phyloP scores from a whole-genome alignment of 2,888 invertebrate genomes.

The Apoderus coryli region DNA sequence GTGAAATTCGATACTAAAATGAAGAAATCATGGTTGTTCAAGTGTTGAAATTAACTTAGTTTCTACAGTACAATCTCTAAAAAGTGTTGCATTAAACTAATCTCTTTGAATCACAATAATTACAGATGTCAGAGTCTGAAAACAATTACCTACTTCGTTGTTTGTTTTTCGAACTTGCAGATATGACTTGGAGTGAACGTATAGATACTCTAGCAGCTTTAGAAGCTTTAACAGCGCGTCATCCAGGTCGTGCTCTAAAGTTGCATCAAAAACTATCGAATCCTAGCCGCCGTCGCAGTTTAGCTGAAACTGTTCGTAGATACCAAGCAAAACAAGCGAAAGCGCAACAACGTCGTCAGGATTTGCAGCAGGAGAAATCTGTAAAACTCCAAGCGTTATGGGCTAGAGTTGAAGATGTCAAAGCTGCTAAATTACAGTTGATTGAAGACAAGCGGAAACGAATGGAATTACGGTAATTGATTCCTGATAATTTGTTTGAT shows the following conservation, averaged over 20 bases:
- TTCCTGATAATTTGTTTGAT: slow-evolving; percentile 3
- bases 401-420: slow-evolving; percentile 73
- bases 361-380: slow-evolving; percentile 70
- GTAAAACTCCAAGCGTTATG: slow-evolving; percentile 72
- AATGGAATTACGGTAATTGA: slow-evolving; percentile 45
- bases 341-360: slow-evolving; percentile 75
- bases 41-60: too few species aligned
- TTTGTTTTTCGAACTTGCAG: slow-evolving; percentile 20
- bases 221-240: slow-evolving; percentile 67
- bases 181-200: slow-evolving; percentile 75
- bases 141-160: too few species aligned
- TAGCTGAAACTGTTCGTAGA: slow-evolving; percentile 62
- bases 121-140: too few species aligned
- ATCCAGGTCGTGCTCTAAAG: slow-evolving; percentile 84
- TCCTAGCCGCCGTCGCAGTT: slow-evolving; percentile 70
- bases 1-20: too few species aligned
- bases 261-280: slow-evolving; percentile 89
- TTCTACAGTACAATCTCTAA: too few species aligned
- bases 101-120: slow-evolving; percentile 4
- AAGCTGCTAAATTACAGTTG: slow-evolving; percentile 70
- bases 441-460: slow-evolving; percentile 65
- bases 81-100: neutral
- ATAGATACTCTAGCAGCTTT: slow-evolving; percentile 66
- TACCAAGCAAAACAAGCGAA: slow-evolving; percentile 85
- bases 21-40: too few species aligned